Percentiles rank a stretch among this genome's conserved stretches.
Evolutionary conservation across 2,797 vertebrate species (phyloP).

Genomic region (Todus mexicanus): DNA sequence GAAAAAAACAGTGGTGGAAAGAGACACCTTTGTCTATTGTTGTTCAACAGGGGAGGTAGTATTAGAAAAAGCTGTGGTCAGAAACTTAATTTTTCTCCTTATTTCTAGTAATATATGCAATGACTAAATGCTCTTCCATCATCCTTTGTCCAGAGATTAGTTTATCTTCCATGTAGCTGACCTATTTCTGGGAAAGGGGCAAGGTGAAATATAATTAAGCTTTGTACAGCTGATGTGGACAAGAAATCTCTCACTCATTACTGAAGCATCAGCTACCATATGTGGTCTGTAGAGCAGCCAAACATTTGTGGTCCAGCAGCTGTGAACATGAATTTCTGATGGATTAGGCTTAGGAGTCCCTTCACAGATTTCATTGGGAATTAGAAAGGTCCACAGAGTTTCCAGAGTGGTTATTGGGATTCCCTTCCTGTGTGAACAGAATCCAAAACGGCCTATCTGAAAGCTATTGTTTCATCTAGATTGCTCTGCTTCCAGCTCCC

Average conservation of each 20-base stretch:
- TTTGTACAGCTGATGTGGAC: slow-evolving; percentile 5
- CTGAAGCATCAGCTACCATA: slow-evolving; percentile 13
- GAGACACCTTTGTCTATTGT: slow-evolving; percentile 11
- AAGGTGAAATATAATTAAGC: slow-evolving; percentile 39
- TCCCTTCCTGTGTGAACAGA: not conserved
- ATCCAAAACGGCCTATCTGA: not conserved
- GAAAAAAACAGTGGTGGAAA: not conserved
- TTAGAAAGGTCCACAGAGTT: not conserved
- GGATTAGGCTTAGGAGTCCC: slow-evolving; percentile 7
- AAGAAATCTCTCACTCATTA: slow-evolving; percentile 37
- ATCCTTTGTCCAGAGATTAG: not conserved
- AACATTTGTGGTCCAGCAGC: slow-evolving; percentile 48
- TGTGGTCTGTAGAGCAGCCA: slow-evolving; percentile 51
- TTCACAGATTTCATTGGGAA: not conserved
- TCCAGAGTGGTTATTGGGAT: not conserved
- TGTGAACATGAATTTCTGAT: slow-evolving; percentile 40
- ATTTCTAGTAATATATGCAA: not conserved
- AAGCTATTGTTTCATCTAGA: not conserved
- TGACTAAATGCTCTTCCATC: not conserved
- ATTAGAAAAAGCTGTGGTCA: slow-evolving; percentile 3
- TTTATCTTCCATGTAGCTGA: not conserved
- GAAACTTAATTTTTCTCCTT: not conserved
- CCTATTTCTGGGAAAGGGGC: not conserved
- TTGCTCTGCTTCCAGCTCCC: not conserved
- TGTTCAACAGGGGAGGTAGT: slow-evolving; percentile 21